Evolutionary conservation across 2,113 vertebrate genomes (phyloP).

Genomic region (Coturnix japonica): DNA sequence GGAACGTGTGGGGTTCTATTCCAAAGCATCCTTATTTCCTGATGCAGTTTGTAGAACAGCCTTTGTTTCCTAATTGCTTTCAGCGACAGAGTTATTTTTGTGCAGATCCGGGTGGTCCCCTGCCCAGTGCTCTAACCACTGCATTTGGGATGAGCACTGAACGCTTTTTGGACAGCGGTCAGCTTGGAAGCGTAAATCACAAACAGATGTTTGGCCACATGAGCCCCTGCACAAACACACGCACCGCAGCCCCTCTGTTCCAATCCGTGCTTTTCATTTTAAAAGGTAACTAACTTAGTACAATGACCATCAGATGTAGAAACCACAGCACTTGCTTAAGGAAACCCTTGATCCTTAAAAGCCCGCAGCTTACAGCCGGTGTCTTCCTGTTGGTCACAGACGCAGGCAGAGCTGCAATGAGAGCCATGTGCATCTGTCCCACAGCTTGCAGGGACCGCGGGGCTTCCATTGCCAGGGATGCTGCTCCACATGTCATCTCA

Average conservation of each 20-base stretch:
- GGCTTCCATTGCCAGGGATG: not conserved
- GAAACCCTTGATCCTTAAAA: not conserved
- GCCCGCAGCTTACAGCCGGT: too few species aligned
- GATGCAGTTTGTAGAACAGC: not conserved
- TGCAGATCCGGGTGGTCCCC: constrained; percentile 37
- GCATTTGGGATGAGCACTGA: not conserved
- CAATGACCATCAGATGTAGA: not conserved
- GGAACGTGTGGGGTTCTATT: not conserved
- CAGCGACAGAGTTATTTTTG: constrained; percentile 1
- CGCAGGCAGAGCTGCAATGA: accelerated
- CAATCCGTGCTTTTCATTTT: not conserved
- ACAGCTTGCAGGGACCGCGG: not conserved
- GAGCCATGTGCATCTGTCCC: not conserved
- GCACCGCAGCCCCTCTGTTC: not conserved
- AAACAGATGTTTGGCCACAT: constrained; percentile 57
- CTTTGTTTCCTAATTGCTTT: constrained; percentile 23
- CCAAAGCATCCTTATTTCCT: not conserved
- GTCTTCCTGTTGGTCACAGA: accelerated
- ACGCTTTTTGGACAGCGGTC: constrained; percentile 38
- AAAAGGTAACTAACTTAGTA: not conserved
- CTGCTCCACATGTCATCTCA: not conserved
- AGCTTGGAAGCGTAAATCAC: constrained; percentile 46
- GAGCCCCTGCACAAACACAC: not conserved
- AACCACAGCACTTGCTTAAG: constrained; percentile 3
- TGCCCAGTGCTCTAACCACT: not conserved